Evolutionary conservation across 2,888 invertebrate genomes (phyloP).

Genomic region (Atethmia centrago): DNA sequence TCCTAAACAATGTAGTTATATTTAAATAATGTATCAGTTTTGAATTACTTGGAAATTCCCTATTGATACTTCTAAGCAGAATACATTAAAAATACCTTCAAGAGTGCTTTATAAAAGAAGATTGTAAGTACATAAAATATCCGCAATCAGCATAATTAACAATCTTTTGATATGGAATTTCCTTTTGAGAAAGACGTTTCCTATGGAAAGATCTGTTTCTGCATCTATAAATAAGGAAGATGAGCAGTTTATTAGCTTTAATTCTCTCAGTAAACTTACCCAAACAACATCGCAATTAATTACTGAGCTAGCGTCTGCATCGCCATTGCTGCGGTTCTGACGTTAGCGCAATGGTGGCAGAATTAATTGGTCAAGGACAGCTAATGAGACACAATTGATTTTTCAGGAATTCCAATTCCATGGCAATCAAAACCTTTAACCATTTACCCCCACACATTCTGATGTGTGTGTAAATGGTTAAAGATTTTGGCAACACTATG

Average conservation of each 20-base stretch:
- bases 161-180: constrained; percentile 1
- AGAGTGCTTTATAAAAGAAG: background rate
- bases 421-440: no score
- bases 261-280: constrained; percentile 15
- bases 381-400: no score
- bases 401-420: no score
- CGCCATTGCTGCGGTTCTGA: constrained; percentile 7
- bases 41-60: no score
- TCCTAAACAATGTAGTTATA: no score
- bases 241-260: constrained; percentile 8
- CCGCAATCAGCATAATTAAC: background rate
- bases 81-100: background rate
- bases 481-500: no score
- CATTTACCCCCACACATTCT: no score
- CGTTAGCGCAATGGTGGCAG: background rate
- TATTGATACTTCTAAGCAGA: background rate
- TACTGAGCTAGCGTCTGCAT: background rate
- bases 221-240: constrained; percentile 21
- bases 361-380: no score
- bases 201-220: constrained; percentile 11
- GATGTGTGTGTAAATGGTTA: no score
- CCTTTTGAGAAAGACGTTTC: background rate
- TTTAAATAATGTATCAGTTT: no score
- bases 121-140: background rate
- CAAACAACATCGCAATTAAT: constrained; percentile 6